A percentile compares a stretch with the other conserved stretches of the same genome.
These are phyloP conservation scores for Macropus fuliginosus DNA, from an alignment of 2,797 vertebrate species.

Conservation along the genomic window DNA sequence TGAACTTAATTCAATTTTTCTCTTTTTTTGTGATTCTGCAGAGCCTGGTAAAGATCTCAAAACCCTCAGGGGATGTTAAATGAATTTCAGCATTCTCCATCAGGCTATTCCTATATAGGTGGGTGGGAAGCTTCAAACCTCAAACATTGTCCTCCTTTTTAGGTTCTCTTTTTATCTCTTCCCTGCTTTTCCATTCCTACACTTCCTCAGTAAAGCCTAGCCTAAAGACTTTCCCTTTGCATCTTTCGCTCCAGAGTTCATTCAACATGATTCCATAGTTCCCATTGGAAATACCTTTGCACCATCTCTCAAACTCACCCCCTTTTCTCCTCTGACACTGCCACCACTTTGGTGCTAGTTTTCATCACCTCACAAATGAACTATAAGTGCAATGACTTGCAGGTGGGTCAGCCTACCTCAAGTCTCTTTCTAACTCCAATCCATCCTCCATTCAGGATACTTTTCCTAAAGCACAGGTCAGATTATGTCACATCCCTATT, in stretches of 20 bases:
- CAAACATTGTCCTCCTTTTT: not conserved
- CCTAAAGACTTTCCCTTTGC: slow-evolving; percentile 36
- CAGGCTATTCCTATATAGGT: not conserved
- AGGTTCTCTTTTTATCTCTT: slow-evolving; percentile 40
- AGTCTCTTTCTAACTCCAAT: not conserved
- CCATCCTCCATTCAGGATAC: not conserved
- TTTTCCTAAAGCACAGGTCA: not conserved
- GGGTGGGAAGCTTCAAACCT: not conserved
- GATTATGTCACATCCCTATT: not conserved
- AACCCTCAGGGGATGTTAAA: not conserved
- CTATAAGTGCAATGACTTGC: not conserved
- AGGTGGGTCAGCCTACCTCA: not conserved
- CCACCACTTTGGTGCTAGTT: not conserved
- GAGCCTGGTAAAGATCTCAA: slow-evolving; percentile 31
- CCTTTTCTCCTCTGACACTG: not conserved
- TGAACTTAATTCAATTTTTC: not conserved
- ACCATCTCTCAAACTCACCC: not conserved
- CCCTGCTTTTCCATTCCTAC: slow-evolving; percentile 23
- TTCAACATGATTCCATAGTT: not conserved
- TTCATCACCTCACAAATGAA: not conserved
- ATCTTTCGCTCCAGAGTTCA: not conserved
- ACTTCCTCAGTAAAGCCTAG: slow-evolving; percentile 43
- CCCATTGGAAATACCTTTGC: slow-evolving; percentile 22
- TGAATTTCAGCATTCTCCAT: not conserved
- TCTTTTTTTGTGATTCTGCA: not conserved